Evolutionary conservation across 2,797 vertebrate genomes (phyloP).

Genomic region (Mus spretus): DNA sequence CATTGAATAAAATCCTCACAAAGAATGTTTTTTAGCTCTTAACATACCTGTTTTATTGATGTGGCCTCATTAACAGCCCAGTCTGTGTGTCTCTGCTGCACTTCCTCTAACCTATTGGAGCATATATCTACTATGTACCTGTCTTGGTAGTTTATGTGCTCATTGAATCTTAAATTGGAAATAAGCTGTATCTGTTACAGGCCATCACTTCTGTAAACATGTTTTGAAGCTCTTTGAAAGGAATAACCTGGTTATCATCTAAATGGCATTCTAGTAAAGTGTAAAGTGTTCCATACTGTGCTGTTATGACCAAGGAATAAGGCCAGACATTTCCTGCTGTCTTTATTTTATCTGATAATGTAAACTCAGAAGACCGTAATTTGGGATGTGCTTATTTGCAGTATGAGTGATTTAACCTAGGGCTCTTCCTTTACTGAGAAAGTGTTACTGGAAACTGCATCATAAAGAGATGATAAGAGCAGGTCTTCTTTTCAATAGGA

Average conservation of each 20-base stretch:
- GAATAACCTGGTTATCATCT: constrained; percentile 49
- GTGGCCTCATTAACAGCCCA: constrained; percentile 28
- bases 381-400: constrained; percentile 71
- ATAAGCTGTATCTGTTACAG: constrained; percentile 48
- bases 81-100: neutral
- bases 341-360: constrained; percentile 73
- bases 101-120: constrained; percentile 31
- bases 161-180: constrained; percentile 61
- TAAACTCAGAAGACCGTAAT: constrained; percentile 61
- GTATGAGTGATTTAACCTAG: constrained; percentile 62
- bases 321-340: constrained; percentile 44
- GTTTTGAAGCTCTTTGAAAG: constrained; percentile 67
- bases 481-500: constrained; percentile 54
- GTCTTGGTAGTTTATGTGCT: constrained; percentile 46
- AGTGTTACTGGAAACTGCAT: constrained; percentile 55
- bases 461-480: constrained; percentile 57
- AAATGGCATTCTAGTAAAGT: constrained; percentile 64
- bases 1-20: constrained; percentile 30
- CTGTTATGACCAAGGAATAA: constrained; percentile 46
- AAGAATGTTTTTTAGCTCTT: constrained; percentile 36
- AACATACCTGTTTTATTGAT: constrained; percentile 46
- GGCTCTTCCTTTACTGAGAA: constrained; percentile 62
- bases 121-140: neutral
- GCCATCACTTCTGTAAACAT: constrained; percentile 63
- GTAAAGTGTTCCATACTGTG: constrained; percentile 12